Evolutionary conservation across 2,113 vertebrate species (phyloP).

Genomic region (Gymnorhina tibicen): DNA sequence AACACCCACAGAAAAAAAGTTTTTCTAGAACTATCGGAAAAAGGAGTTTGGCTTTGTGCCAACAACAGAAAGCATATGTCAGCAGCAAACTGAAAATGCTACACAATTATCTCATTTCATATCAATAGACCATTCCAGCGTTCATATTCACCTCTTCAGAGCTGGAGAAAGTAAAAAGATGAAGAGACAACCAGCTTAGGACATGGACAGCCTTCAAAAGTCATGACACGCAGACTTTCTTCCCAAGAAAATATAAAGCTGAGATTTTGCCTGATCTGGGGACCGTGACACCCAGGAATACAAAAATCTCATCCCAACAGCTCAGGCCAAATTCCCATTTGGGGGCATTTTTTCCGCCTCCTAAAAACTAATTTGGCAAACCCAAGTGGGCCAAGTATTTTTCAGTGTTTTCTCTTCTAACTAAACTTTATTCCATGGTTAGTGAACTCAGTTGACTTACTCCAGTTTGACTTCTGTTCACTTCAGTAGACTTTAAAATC

Average conservation of each 20-base stretch:
- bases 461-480: background rate
- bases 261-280: background rate
- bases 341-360: background rate
- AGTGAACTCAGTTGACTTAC: background rate
- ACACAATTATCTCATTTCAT: background rate
- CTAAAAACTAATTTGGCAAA: background rate
- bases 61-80: background rate
- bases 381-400: background rate
- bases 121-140: background rate
- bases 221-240: background rate
- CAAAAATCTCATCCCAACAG: background rate
- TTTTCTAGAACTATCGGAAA: background rate
- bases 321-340: background rate
- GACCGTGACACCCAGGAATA: background rate
- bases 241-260: background rate
- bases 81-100: background rate
- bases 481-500: background rate
- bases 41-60: background rate
- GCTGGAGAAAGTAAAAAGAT: background rate
- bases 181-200: background rate
- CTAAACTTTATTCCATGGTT: background rate
- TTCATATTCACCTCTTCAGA: background rate
- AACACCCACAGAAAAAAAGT: background rate
- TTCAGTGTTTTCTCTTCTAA: background rate
- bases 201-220: background rate